These are phyloP conservation scores for Drosophila kanekoi DNA, from an alignment of 2,888 invertebrate species.

Conservation along the genomic window DNA sequence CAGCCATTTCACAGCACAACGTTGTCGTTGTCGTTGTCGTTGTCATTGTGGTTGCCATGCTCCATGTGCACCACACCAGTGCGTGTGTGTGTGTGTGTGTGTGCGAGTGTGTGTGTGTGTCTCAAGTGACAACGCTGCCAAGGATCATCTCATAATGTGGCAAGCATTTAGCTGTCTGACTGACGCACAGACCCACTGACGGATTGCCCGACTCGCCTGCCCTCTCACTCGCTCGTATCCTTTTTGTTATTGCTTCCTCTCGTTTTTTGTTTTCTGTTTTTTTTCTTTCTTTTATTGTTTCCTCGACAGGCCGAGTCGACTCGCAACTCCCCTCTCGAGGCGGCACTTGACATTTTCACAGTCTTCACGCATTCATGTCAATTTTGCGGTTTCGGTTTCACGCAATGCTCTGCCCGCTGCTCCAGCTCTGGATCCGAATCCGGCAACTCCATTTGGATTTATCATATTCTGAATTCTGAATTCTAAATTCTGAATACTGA, in stretches of 20 bases:
- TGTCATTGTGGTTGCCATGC: conserved; percentile 33
- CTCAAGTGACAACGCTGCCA: conserved; percentile 82
- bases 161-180: conserved; percentile 77
- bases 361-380: conserved; percentile 80
- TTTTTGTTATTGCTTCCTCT: too few species aligned
- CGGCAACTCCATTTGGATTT: conserved; percentile 21
- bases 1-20: conserved; percentile 47
- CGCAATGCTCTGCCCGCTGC: conserved; percentile 52
- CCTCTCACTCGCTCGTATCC: neutral
- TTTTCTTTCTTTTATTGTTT: neutral
- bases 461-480: conserved; percentile 17
- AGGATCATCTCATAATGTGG: conserved; percentile 83
- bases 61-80: neutral
- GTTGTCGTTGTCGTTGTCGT: conserved; percentile 40
- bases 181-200: conserved; percentile 44
- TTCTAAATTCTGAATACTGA: conserved; percentile 17
- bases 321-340: conserved; percentile 12
- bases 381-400: conserved; percentile 80
- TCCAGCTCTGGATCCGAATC: conserved; percentile 1
- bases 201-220: conserved; percentile 41
- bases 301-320: conserved; percentile 2
- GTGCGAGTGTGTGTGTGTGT: conserved; percentile 44
- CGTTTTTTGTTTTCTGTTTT: neutral
- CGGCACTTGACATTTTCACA: conserved; percentile 80
- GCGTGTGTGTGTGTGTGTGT: conserved; percentile 40